Conservation (phyloP, 2,113 vertebrate species). For the Anser brachyrhynchus region DNA sequence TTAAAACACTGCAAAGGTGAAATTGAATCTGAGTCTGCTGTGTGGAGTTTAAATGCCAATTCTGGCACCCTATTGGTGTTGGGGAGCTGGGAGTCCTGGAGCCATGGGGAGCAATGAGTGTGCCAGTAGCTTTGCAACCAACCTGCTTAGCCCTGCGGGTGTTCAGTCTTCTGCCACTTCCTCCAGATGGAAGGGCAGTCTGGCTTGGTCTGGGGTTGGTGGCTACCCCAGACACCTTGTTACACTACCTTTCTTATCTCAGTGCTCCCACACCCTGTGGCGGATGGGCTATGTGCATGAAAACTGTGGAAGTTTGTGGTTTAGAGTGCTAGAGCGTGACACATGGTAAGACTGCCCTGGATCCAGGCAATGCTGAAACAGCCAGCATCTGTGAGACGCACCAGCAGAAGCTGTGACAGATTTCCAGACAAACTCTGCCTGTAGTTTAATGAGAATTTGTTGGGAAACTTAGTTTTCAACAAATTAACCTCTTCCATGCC, state of each 20-base stretch:
- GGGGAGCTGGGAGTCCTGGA: not conserved
- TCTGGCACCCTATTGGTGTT: not conserved
- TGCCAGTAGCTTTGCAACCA: not conserved
- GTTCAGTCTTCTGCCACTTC: not conserved
- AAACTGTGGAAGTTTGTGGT: not conserved
- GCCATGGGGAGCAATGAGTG: rapidly evolving
- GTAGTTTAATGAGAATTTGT: not conserved
- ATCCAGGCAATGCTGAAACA: not conserved
- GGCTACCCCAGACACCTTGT: not conserved
- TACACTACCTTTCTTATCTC: not conserved
- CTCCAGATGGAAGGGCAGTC: not conserved
- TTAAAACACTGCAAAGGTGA: not conserved
- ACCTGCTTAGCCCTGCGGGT: not conserved
- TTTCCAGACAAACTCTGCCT: not conserved
- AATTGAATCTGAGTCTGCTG: not conserved
- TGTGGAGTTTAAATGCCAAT: not conserved
- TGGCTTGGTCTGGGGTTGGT: not conserved
- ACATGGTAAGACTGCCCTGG: not conserved
- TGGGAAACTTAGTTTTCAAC: not conserved
- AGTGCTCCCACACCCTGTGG: not conserved
- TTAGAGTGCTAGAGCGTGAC: not conserved
- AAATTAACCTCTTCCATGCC: not conserved
- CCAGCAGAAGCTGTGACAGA: not conserved
- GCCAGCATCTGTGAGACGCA: not conserved
- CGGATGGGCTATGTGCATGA: not conserved